These are phyloP conservation scores for Hylaeus volcanicus DNA, from an alignment of 1,140 invertebrate genomes.

Conservation along the genomic window DNA sequence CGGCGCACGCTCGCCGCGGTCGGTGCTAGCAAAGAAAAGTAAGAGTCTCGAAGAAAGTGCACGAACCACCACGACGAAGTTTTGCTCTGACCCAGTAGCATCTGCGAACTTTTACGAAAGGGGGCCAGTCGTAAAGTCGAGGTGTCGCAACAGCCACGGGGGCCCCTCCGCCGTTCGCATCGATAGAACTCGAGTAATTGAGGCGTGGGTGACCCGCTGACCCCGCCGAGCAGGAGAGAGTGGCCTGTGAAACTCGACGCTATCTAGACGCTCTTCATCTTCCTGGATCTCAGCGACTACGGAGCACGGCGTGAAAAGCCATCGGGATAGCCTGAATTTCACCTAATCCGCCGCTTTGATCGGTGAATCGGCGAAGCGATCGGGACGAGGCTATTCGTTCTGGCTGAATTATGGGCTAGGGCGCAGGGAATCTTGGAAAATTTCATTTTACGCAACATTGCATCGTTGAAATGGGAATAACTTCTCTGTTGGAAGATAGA, in stretches of 20 bases:
- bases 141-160: constrained; percentile 32
- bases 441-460: too few relatives aligned
- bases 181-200: constrained; percentile 19
- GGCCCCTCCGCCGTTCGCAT: not conserved
- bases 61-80: not conserved
- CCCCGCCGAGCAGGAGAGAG: constrained; percentile 32
- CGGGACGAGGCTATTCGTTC: not conserved
- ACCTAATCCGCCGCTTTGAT: not conserved
- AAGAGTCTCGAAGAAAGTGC: constrained; percentile 40
- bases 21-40: constrained; percentile 23
- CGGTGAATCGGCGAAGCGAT: not conserved
- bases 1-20: not conserved
- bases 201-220: constrained; percentile 44
- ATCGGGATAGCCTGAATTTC: constrained; percentile 11
- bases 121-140: not conserved
- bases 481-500: too few relatives aligned
- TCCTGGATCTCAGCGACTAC: constrained; percentile 37
- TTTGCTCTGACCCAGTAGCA: constrained; percentile 1
- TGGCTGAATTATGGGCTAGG: too few relatives aligned
- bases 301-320: constrained; percentile 26
- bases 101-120: constrained; percentile 10
- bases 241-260: constrained; percentile 40
- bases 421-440: too few relatives aligned
- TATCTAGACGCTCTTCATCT: constrained; percentile 50
- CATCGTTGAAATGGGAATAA: too few relatives aligned